phyloP scores from a whole-genome alignment of 2,797 vertebrate genomes.

The Kryptolebias ocellatus region DNA sequence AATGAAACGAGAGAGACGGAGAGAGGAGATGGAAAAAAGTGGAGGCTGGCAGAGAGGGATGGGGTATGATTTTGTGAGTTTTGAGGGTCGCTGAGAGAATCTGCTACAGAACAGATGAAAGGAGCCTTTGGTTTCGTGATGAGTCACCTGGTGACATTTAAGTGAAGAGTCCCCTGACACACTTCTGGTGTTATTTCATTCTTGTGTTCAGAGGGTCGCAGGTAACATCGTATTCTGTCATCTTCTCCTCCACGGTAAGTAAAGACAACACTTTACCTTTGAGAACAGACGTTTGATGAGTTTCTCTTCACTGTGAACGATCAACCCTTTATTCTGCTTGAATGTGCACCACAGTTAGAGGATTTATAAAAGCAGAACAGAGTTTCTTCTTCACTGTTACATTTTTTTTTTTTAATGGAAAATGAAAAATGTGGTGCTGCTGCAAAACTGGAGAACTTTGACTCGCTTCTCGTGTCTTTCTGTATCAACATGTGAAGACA shows the following conservation, averaged over 20 bases:
- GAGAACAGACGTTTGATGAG: neutral
- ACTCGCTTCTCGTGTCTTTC: neutral
- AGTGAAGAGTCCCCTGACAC: conserved; percentile 56
- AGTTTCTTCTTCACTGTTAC: too few relatives aligned
- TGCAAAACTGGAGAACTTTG: too few relatives aligned
- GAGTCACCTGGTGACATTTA: conserved; percentile 74
- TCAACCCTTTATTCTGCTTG: neutral
- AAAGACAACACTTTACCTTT: conserved; percentile 1
- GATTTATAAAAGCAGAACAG: too few relatives aligned
- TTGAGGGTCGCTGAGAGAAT: conserved; percentile 40
- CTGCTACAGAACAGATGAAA: neutral
- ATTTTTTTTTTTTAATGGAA: too few relatives aligned
- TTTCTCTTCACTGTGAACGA: conserved; percentile 6
- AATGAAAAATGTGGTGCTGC: too few relatives aligned
- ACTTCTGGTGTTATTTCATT: conserved; percentile 62
- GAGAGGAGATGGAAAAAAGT: conserved; percentile 57
- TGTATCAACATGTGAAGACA: neutral
- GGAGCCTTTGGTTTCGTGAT: conserved; percentile 38
- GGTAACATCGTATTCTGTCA: conserved; percentile 40
- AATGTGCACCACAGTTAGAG: too few relatives aligned
- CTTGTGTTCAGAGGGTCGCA: conserved; percentile 67
- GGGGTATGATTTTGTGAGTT: conserved; percentile 11
- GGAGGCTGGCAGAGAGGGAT: conserved; percentile 42
- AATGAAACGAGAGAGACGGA: conserved; percentile 33
- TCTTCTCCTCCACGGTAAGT: conserved; percentile 53